Percentiles rank a stretch among this genome's conserved stretches.
phyloP scores from a whole-genome alignment of 1,140 invertebrate species.

The Halictus rubicundus region DNA sequence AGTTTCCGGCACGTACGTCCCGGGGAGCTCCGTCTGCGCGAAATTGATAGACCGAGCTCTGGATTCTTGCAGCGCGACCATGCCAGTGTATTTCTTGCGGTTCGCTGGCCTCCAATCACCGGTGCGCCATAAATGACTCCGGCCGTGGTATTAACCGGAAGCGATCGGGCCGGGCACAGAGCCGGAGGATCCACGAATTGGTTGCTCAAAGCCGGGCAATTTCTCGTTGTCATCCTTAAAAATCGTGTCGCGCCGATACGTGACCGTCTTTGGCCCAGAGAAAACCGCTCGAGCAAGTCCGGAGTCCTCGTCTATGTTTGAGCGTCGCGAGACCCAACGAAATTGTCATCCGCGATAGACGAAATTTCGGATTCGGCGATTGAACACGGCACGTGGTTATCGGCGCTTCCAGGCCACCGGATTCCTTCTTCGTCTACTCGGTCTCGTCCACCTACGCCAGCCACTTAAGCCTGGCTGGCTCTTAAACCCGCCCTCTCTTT shows the following conservation, averaged over 20 bases:
- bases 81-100: background rate
- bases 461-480: background rate
- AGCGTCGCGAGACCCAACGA: background rate
- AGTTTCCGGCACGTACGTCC: no score
- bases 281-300: background rate
- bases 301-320: background rate
- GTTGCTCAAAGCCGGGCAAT: slow-evolving; percentile 6
- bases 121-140: background rate
- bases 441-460: background rate
- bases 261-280: background rate
- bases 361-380: slow-evolving; percentile 58
- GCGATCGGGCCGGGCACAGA: background rate
- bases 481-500: background rate
- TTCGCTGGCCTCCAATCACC: background rate
- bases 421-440: slow-evolving; percentile 7
- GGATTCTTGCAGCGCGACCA: background rate
- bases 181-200: slow-evolving; percentile 14
- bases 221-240: slow-evolving; percentile 20
- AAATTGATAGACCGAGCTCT: background rate
- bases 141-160: background rate
- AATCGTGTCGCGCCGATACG: background rate
- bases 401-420: slow-evolving; percentile 59
- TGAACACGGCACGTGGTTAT: slow-evolving; percentile 62
- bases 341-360: background rate
- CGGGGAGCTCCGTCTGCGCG: no score